Evolutionary conservation across 2,888 invertebrate species (phyloP), one percentile per base, ranked within the genome.

Genomic region (Prosopocoilus inquinatus): DNA sequence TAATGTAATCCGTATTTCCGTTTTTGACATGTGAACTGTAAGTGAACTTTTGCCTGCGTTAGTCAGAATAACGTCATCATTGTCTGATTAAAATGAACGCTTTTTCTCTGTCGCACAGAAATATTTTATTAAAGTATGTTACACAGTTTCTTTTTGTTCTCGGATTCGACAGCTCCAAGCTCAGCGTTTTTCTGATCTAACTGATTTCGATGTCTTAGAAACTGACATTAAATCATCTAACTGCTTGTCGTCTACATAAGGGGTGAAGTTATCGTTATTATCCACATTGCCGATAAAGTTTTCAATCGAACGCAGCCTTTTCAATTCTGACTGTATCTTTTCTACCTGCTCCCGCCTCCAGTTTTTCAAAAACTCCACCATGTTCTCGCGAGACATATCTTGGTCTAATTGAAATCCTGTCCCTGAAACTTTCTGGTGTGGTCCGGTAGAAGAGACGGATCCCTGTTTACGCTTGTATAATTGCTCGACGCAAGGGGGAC

Each of bases 341-440:
- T 65, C 66, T 13, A 73, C 66, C 64, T 75, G 75, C 56, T 75
- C 73, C 15, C 65, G 65, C 33, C 73, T 66, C 71, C 70, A 72
- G 32, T 65, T 62, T 49, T 65, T 67, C 57, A 75, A 62, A 45
- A 73, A 67, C 9, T 68, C 65, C 36, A 69, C 61, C 32, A 70
- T 68, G 47, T 70, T 67, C 1, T 70, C 68, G 52, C 61, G 69
- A 0, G 70, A 67, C 12, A 65, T n/a, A 13, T 39, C 67, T 4
- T 61, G 63, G 61, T 67, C 67, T 56, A 45, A 20, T 55, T n/a
- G n/a, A n/a, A n/a, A n/a, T n/a, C n/a, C 49, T 13, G 50, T n/a
- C 33, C 41, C 55, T 7, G 55, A 49, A 11, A 16, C 20, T 16
- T 47, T 48, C 35, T 8, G 8, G 12, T 11, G 12, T 1, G 5